Base-by-base conservation (phyloP, 2,113 vertebrate genomes). In the Amblyopsis rosae region DNA sequence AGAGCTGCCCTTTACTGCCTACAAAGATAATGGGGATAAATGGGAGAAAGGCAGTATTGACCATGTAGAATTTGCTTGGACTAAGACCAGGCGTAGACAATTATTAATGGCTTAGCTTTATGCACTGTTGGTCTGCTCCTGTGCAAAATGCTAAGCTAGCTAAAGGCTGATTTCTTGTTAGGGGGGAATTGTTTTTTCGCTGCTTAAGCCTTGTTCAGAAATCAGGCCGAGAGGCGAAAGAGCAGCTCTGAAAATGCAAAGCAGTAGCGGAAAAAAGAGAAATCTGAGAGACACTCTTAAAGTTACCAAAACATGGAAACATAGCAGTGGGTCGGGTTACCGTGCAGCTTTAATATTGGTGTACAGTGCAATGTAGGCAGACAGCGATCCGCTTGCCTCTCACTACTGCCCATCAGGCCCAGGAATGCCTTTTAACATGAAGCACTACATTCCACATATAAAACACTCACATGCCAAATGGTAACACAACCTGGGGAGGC, bases 11-110 rank as follows among this genome's bases (percentile, higher is more conserved):
- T 90, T 91, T 89, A 55, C 77, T 82, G 79, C 70, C 51, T 61
- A 54, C 50, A 13, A 67, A 60, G 70, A 77, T 86, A 90, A 91
- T 90, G 77, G 65, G 76, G 82, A 92, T 92, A 86, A 87, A 90
- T 92, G 86, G 80, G 49, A 74, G 56, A 59, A 11, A 59, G 76
- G 26, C 70, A 49, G 74, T 72, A 86, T 81, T 67, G 84, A 88
- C 77, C 45, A 62, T 75, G 79, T 17, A 35, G 70, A 73, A 16
- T 78, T 59, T 48, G 77, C 61, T 69, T 63, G 66, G 77, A 70
- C 72, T 32, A 13, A 58, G 67, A 82, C 72, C 79, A 68, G 59
- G 70, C 46, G 1, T 4, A 72, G 66, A 73, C 1, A 6, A 65
- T 70, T 82, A 85, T 85, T 82, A 82, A 84, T 82, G 86, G 68